Evolutionary conservation across 2,113 vertebrate genomes (phyloP).

Genomic region (Upupa epops): DNA sequence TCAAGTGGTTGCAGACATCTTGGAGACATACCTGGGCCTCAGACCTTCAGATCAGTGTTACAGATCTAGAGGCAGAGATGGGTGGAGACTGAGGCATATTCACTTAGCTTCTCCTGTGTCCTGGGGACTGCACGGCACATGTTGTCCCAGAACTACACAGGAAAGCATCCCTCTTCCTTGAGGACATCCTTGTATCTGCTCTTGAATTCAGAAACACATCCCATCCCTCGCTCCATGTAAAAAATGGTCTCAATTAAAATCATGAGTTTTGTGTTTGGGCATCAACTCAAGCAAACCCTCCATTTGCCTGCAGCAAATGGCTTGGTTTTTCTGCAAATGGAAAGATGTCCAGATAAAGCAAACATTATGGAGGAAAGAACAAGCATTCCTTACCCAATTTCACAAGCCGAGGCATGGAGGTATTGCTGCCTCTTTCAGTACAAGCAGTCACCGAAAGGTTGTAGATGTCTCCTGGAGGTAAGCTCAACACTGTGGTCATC

Average conservation of each 20-base stretch:
- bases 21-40: neutral
- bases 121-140: neutral
- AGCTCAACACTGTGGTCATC: constrained; percentile 86
- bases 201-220: neutral
- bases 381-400: constrained; percentile 82
- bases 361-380: constrained; percentile 44
- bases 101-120: neutral
- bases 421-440: constrained; percentile 90
- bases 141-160: neutral
- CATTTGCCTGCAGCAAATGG: constrained; percentile 28
- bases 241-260: constrained; percentile 31
- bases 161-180: neutral
- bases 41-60: constrained; percentile 11
- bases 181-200: neutral
- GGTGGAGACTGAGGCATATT: neutral
- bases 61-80: neutral
- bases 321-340: constrained; percentile 33
- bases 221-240: neutral
- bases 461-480: constrained; percentile 94
- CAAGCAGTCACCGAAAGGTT: constrained; percentile 95
- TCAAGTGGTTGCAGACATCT: neutral
- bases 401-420: constrained; percentile 84
- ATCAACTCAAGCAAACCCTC: constrained; percentile 31
- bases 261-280: neutral
- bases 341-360: constrained; percentile 49